Percentiles rank a stretch among this genome's conserved stretches.
Conservation (phyloP, 2,113 vertebrate species). For the Todiramphus chloris region DNA sequence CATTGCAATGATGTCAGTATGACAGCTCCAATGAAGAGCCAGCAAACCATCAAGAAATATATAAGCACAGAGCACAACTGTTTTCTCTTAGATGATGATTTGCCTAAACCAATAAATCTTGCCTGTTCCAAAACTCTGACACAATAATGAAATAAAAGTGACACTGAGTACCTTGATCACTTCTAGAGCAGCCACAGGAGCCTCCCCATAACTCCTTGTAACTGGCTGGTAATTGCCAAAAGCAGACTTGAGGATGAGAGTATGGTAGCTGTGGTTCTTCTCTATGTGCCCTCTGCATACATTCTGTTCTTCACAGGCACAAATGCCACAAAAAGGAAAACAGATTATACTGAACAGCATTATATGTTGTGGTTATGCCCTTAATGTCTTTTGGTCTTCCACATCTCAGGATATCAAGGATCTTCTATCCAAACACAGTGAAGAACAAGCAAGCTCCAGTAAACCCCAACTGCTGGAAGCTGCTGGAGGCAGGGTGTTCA, state of each 20-base stretch:
- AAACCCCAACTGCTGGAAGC: neutral
- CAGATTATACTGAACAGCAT: neutral
- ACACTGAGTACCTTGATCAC: neutral
- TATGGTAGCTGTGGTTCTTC: neutral
- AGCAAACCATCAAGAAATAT: neutral
- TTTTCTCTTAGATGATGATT: conserved; percentile 18
- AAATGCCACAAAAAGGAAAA: neutral
- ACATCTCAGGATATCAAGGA: neutral
- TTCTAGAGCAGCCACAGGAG: neutral
- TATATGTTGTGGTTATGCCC: neutral
- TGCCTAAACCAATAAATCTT: conserved; percentile 11
- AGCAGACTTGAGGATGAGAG: neutral
- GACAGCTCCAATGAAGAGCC: neutral
- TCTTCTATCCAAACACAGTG: neutral
- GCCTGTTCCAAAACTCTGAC: neutral
- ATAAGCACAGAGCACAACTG: neutral
- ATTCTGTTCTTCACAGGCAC: neutral
- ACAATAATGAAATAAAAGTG: neutral
- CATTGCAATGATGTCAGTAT: conserved; percentile 12
- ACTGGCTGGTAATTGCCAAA: neutral
- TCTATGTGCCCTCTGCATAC: fast-evolving
- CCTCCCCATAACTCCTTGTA: neutral
- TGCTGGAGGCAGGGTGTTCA: neutral
- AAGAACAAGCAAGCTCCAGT: neutral
- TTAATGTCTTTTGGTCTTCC: neutral